A percentile compares a stretch with the other conserved stretches of the same genome.
Conservation (phyloP, 2,888 invertebrate species). For the Perithous albicinctus region DNA sequence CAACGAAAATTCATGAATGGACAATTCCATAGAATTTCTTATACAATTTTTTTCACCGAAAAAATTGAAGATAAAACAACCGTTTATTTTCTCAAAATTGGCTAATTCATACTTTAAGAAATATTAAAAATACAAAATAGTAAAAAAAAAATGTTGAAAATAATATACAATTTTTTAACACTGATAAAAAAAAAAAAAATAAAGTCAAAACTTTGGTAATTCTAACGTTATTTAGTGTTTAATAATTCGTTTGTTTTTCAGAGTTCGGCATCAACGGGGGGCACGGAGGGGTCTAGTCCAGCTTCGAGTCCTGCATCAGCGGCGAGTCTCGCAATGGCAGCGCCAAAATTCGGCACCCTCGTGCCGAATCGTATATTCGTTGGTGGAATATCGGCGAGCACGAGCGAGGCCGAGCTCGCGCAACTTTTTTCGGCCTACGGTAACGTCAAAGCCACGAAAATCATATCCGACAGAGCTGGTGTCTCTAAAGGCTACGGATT, state of each 20-base stretch:
- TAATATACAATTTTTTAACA: too few relatives aligned
- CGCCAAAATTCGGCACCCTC: slow-evolving; percentile 89
- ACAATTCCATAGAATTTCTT: too few relatives aligned
- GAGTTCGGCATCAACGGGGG: slow-evolving; percentile 83
- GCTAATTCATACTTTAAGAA: too few relatives aligned
- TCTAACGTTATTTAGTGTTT: neutral
- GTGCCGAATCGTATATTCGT: slow-evolving; percentile 98
- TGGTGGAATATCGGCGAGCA: slow-evolving; percentile 97
- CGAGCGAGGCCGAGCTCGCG: slow-evolving; percentile 96
- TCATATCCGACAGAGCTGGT: slow-evolving; percentile 97
- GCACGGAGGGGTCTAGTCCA: slow-evolving; percentile 84
- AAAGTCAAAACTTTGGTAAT: neutral
- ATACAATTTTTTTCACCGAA: too few relatives aligned
- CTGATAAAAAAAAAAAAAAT: too few relatives aligned
- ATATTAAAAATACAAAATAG: too few relatives aligned
- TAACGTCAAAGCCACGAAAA: slow-evolving; percentile 96
- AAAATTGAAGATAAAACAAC: too few relatives aligned
- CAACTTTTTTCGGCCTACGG: slow-evolving; percentile 96
- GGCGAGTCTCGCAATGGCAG: slow-evolving; percentile 82
- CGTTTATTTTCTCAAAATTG: too few relatives aligned
- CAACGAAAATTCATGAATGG: too few relatives aligned
- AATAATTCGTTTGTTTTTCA: slow-evolving; percentile 62
- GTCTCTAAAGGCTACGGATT: slow-evolving; percentile 97
- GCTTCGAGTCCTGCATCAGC: slow-evolving; percentile 83
- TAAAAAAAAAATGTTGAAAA: too few relatives aligned